Evolutionary conservation across 64 coral and sea anemone species (phyloP), one percentile per base, ranked within the genome.

Genomic region (Acropora tenuis): DNA sequence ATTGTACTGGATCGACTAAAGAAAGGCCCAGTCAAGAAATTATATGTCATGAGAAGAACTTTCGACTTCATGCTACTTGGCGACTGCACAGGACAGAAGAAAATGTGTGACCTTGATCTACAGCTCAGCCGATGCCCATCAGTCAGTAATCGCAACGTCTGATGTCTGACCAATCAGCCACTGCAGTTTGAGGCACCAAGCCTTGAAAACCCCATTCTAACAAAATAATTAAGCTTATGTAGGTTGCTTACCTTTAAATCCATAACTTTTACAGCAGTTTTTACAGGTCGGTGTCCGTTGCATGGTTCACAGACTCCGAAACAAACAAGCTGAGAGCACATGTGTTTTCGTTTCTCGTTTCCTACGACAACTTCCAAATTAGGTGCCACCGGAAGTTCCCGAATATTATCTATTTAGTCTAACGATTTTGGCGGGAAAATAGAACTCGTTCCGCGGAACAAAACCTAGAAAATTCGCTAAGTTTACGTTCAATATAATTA

Each of bases 231-330:
- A 3, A 78, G 6, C 60, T 43, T 13, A 10, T 10, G 10, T 55
- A 5, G 10, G 10, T 41, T 77, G 17, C 63, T 82, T 88, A 97
- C 95, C 95, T 94, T 91, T 85, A 15, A 94, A 97, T 55, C 89
- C 44, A 41, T 78, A 97, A 78, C 87, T 97, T 65, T 79, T 88
- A 76, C 95, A 97, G 43, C 95, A 97, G 48, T 94, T 97, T 13
- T 65, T 65, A 41, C 95, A 97, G 2, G 91, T 97, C 75, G 95
- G 95, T 78, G 95, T 97, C 41, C 95, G 78, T 85, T 97, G 95
- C 95, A 97, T 97, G 61, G 41, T 66, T 48, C 1, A 41, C 17
- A 17, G 7, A 48, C 8, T 5, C 17, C 18, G 15, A 85, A 85
- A 11, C 1, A 5, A 43, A 8, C 48, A 4, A 42, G 41, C 41